phyloP scores from a whole-genome alignment of 2,797 vertebrate genomes.

The Xiphorhynchus erythropygius region DNA sequence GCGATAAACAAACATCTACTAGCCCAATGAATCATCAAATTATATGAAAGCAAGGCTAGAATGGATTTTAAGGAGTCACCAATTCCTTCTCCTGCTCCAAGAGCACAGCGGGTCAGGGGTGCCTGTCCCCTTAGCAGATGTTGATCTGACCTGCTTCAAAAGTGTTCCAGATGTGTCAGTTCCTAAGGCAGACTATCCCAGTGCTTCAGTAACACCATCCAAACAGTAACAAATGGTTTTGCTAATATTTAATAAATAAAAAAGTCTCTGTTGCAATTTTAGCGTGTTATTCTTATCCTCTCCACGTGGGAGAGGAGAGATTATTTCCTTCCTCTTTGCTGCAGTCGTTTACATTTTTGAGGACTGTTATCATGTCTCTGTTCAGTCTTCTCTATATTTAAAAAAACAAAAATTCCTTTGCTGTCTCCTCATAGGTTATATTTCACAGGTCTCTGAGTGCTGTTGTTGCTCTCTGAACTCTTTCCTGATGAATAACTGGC shows the following conservation, averaged over 20 bases:
- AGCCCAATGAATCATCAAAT: background rate
- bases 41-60: background rate
- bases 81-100: background rate
- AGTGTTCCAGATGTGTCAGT: background rate
- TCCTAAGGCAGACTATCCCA: background rate
- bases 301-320: conserved; percentile 52
- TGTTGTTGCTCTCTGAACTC: background rate
- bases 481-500: background rate
- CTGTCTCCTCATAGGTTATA: background rate
- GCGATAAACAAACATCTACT: background rate
- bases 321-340: conserved; percentile 56
- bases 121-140: background rate
- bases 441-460: conserved; percentile 2
- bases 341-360: conserved; percentile 62
- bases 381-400: conserved; percentile 25
- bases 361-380: conserved; percentile 57
- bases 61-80: background rate
- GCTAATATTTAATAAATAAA: background rate
- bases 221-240: background rate
- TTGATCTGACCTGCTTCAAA: background rate
- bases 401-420: conserved; percentile 55
- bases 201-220: background rate
- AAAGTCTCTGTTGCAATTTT: background rate
- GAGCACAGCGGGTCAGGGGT: background rate
- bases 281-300: conserved; percentile 46